Base-by-base conservation (phyloP, 2,797 vertebrate species). In the Sorex maritimensis region DNA sequence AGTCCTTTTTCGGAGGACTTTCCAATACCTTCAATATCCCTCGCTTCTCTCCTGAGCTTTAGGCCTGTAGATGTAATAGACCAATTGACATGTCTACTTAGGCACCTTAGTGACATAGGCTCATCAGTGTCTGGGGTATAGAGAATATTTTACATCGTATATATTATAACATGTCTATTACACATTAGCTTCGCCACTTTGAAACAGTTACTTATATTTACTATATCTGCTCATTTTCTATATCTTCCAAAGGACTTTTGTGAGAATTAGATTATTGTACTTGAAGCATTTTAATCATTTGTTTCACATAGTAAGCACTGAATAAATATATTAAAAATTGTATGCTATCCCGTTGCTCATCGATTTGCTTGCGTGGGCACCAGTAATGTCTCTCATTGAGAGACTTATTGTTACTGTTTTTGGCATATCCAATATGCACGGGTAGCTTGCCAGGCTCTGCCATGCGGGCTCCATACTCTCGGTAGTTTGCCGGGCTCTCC, bases 221-320 rank as follows among this genome's bases (percentile, higher is more conserved):
- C 12, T 78, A 15, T 81, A 15, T 44, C 41, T 44, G 26, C 26
- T 86, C 13, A 79, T 65, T 92, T 95, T 92, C 9, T 5, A 84
- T 81, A 78, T 67, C 34, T 90, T 5, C 28, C 58, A 95, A 85
- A 79, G 14, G 55, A 24, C 3, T 77, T 93, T 95, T 89, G 10
- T 86, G 23, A 68, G 13, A 14, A 58, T 71, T 90, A 96, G 90
- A 78, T 69, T 63, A 38, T 1, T 83, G 11, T 68, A 81, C 77
- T 52, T 87, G 38, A 90, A 92, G 55, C 13, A 86, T 84, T 88
- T 92, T 55, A 74, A 69, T 88, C 34, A n/a, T 77, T 88, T 92
- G 55, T 81, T 34, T 24, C 23, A 91, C 69, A 95, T 30, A 80
- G 41, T 46, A 88, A 90, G 19, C 24, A 81, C 34, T 74, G 55